phyloP scores from a whole-genome alignment of 37 sponge, comb jelly and placozoan species.

The Chondrilla cf. caribensis region DNA sequence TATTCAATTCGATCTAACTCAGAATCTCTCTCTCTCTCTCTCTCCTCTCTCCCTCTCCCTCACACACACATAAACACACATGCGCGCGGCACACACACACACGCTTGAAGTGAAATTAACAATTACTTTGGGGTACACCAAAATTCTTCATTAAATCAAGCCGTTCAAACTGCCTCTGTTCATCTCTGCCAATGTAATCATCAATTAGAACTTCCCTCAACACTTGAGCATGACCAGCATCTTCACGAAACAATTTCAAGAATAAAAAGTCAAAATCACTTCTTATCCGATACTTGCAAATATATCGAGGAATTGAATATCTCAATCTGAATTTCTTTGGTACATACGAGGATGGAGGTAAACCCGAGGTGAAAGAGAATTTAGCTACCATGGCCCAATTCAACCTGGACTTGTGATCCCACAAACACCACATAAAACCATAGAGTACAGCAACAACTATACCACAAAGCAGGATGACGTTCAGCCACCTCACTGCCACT shows the following conservation, averaged over 20 bases:
- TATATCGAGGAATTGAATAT: background rate
- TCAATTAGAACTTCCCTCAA: slow-evolving; percentile 23
- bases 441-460: background rate
- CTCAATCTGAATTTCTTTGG: background rate
- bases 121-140: background rate
- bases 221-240: slow-evolving; percentile 13
- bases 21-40: no score
- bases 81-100: no score
- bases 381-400: slow-evolving; percentile 29
- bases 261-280: slow-evolving; percentile 6
- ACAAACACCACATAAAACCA: slow-evolving; percentile 48
- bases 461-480: slow-evolving; percentile 48
- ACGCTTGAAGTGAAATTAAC: no score
- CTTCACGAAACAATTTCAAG: background rate
- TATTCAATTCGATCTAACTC: no score
- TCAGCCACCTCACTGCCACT: slow-evolving; percentile 29
- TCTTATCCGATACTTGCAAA: background rate
- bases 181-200: background rate
- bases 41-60: no score
- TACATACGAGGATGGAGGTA: slow-evolving; percentile 35
- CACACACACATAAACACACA: no score
- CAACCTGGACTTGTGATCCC: slow-evolving; percentile 39
- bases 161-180: background rate
- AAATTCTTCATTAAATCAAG: background rate
- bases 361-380: slow-evolving; percentile 40